Evolutionary conservation across 53 echinoderm and acorn worm genomes (phyloP), one percentile per base, ranked within the genome.

Genomic region (Stichopus horrens): DNA sequence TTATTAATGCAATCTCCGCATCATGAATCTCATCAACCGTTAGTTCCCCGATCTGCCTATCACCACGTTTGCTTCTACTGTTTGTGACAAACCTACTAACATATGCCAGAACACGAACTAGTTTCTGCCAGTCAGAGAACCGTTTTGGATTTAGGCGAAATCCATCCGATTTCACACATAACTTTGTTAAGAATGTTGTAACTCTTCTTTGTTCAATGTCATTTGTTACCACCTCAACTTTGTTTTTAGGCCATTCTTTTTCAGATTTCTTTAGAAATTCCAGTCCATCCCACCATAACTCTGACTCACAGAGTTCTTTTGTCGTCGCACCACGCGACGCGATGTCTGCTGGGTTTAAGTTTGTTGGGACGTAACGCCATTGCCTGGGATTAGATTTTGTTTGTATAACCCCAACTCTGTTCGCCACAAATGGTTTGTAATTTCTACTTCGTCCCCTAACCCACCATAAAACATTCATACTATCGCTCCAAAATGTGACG

Each of bases 381-480:
- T 94, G 91, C 2, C 83, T 76, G 3, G 94, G 79, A 19, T 66
- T 67, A 5, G 89, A 80, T 14, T 76, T 16, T 9, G 80, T 55
- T 57, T 89, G 60, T 18, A 92, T 94, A 21, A 91, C 86, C 51
- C 76, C 76, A 4, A 94, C 74, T 18, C 92, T 89, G 23, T 94
- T 92, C 8, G 94, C 92, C 9, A 94, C 94, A 14, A 92, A 94
- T 22, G 92, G 60, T 52, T 94, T 90, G 54, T 92, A 94, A 7
- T 89, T 88, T n/a, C 74, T 73, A 18, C 71, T 73, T n/a, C 75
- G 76, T 59, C 90, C 92, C 22, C 87, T 54, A 20, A 94, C 87
- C 67, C 92, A 94, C 19, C 94, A 92, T n/a, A 91, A 77, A 7
- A 91, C 88, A 37, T 92, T 90, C 23, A 57, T 94, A 66, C 86